Base-by-base conservation (phyloP, 2,888 invertebrate genomes). In the Bursaphelenchus okinawaensis region DNA sequence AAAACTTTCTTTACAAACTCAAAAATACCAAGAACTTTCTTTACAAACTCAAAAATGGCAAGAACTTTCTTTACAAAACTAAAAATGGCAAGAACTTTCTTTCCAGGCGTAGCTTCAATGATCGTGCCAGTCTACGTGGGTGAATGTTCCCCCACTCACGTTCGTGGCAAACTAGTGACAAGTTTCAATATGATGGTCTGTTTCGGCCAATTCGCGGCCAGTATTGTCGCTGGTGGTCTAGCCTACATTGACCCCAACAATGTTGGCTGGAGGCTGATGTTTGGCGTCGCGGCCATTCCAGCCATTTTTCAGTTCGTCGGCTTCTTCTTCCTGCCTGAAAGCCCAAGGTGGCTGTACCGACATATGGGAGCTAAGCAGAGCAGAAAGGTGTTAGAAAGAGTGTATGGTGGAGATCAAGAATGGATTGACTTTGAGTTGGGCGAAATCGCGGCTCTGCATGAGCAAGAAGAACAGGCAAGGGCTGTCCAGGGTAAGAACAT, bases 111-210 rank as follows among this genome's bases (percentile, higher is more conserved):
- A 57, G 78, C 79, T 0, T 79, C 78, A 4, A 87, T 86, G 85
- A 85, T 85, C 40, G 85, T 87, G 3, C 87, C 87, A 1, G 84
- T 87, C 68, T 87, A 87, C 76, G 85, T 87, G 40, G 86, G 86
- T 24, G 87, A 87, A 77, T 83, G 84, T 62, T 84, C 87, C 0
- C 86, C 86, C 3, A 70, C 83, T 7, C 81, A 84, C 54, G 75
- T 84, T 22, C 79, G 87, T 27, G 87, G 87, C 22, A 77, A 83
- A 7, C 81, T 87, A 50, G 85, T 87, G 24, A 85, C 87, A 0
- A 70, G 85, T 27, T 86, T 87, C 75, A 84, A 83, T 61, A 70
- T 85, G 27, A 85, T 86, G 77, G 85, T 87, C 68, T 86, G 86
- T 7, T 84, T 84, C 12, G 87, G 87, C 20, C 85, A 87, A 79